A percentile compares a stretch with the other conserved stretches of the same genome.
phyloP scores from a whole-genome alignment of 2,888 invertebrate species.

The Coleophora flavipennella region DNA sequence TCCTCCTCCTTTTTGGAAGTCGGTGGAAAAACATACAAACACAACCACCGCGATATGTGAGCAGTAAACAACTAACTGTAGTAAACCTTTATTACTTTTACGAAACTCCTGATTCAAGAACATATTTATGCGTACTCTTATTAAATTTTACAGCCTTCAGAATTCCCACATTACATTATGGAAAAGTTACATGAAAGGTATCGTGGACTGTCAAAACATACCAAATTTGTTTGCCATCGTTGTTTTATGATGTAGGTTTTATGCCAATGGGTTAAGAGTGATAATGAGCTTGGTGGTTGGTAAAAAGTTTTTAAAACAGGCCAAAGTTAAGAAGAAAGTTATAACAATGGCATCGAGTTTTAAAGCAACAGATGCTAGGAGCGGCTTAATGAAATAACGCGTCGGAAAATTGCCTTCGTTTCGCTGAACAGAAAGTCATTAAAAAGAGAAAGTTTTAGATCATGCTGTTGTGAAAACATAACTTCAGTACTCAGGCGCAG shows the following conservation, averaged over 20 bases:
- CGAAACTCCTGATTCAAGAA: background rate
- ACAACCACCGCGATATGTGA: too few species aligned
- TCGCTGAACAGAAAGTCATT: too few species aligned
- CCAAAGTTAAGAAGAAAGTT: constrained; percentile 30
- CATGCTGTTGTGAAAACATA: too few species aligned
- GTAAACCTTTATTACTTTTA: too few species aligned
- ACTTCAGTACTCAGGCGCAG: too few species aligned
- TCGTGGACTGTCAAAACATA: constrained; percentile 30
- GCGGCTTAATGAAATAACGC: constrained; percentile 46
- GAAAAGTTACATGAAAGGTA: constrained; percentile 27
- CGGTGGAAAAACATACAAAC: too few species aligned
- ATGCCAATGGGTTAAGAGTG: constrained; percentile 1
- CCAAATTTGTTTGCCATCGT: background rate
- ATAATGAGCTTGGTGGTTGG: constrained; percentile 1
- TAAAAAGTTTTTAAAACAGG: constrained; percentile 17
- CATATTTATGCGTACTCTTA: too few species aligned
- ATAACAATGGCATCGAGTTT: constrained; percentile 48
- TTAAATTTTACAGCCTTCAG: constrained; percentile 20
- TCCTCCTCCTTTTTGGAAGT: too few species aligned
- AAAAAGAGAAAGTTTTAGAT: too few species aligned
- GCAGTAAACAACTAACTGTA: too few species aligned
- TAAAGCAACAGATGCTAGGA: constrained; percentile 51
- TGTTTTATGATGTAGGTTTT: constrained; percentile 8
- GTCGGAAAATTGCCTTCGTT: background rate
- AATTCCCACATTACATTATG: constrained; percentile 21